phyloP scores from a whole-genome alignment of 2,113 vertebrate species.

The Peromyscus californicus region DNA sequence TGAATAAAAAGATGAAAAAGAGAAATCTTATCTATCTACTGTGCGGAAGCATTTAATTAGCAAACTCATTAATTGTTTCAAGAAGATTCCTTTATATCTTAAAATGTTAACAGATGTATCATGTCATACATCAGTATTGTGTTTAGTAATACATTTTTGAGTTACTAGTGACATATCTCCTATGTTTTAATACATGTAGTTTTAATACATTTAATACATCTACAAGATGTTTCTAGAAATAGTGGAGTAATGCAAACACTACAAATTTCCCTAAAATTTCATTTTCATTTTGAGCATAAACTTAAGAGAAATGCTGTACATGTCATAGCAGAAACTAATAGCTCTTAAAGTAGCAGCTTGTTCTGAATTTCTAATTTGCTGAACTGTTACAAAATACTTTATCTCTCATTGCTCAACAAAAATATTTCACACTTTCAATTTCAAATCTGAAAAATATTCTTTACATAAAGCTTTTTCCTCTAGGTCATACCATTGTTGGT shows the following conservation, averaged over 20 bases:
- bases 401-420: neutral
- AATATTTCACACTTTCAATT: constrained; percentile 3
- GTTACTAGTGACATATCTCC: neutral
- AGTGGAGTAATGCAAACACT: constrained; percentile 15
- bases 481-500: neutral
- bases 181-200: neutral
- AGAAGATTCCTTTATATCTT: neutral
- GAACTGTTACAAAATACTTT: constrained; percentile 37
- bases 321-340: constrained; percentile 2
- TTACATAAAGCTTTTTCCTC: neutral
- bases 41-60: neutral
- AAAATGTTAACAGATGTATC: neutral
- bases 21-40: neutral
- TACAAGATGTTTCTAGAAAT: constrained; percentile 16
- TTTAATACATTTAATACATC: too few relatives aligned
- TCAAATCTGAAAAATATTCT: neutral
- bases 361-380: constrained; percentile 22
- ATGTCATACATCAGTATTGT: neutral
- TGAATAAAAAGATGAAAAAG: neutral
- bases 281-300: constrained; percentile 30
- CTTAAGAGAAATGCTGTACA: neutral
- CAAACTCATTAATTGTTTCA: neutral
- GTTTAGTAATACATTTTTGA: neutral
- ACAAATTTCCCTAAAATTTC: neutral
- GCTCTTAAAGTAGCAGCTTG: neutral